phyloP scores from a whole-genome alignment of 1,140 invertebrate species.

The Pteromalus puparum region DNA sequence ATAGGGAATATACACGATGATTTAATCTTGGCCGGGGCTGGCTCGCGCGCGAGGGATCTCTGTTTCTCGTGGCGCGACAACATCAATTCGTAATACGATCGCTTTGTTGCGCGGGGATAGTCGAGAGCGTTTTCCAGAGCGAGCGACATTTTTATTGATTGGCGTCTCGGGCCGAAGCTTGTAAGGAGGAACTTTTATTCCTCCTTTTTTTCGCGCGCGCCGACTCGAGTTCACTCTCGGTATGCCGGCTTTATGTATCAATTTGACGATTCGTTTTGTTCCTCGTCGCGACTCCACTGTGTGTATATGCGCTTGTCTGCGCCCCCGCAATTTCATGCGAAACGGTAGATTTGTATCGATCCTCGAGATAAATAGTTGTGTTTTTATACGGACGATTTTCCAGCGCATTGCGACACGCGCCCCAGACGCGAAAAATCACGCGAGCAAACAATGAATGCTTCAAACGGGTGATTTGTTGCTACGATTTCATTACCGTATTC shows the following conservation, averaged over 20 bases:
- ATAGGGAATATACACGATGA: conserved; percentile 20
- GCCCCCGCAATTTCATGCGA: neutral
- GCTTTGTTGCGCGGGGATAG: conserved; percentile 2
- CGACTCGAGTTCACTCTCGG: neutral
- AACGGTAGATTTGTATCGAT: neutral
- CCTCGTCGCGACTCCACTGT: neutral
- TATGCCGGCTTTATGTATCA: conserved; percentile 5
- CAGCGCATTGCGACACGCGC: neutral
- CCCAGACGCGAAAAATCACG: conserved; percentile 9
- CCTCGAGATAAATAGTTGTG: neutral
- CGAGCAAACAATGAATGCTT: conserved; percentile 32
- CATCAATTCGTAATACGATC: conserved; percentile 52
- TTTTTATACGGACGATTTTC: neutral
- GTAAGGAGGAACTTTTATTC: neutral
- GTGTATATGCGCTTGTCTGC: neutral
- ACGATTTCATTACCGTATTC: conserved; percentile 43
- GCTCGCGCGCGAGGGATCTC: conserved; percentile 15
- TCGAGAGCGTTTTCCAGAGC: neutral
- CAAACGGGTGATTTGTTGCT: conserved; percentile 34
- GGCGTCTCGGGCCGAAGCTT: neutral
- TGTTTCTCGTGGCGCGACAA: conserved; percentile 17
- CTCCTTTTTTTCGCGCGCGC: neutral
- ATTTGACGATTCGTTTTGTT: conserved; percentile 11
- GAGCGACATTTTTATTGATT: conserved; percentile 39
- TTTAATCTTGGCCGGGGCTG: conserved; percentile 28